Conservation (phyloP, 2,888 invertebrate genomes). For the Eubasilissa splendida region DNA sequence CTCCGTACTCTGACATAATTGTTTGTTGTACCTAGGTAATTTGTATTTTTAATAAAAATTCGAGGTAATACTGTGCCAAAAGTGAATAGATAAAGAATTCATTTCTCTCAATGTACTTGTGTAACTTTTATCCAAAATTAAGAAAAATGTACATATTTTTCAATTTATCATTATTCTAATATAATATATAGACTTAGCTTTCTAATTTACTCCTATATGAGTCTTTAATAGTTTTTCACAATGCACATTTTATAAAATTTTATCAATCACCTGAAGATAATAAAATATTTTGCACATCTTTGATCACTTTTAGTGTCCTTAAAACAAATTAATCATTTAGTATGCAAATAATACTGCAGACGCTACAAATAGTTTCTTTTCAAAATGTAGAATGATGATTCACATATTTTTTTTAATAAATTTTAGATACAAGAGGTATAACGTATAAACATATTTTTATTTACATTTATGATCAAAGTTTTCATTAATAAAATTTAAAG, state of each 20-base stretch:
- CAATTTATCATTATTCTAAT: conserved; percentile 21
- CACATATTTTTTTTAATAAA: no score
- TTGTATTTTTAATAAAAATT: conserved; percentile 1
- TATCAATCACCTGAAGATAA: conserved; percentile 9
- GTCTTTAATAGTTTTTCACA: conserved; percentile 11
- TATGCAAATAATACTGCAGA: no score
- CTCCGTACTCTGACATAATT: neutral
- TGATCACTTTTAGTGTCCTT: neutral
- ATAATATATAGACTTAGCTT: neutral
- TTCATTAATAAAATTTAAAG: no score
- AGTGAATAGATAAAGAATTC: neutral
- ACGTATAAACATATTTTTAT: no score
- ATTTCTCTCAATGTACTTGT: conserved; percentile 26
- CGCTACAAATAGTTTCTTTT: neutral
- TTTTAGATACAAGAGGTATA: no score
- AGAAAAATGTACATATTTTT: conserved; percentile 38
- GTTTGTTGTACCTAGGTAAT: neutral
- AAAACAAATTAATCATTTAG: no score
- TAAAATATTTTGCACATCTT: conserved; percentile 27
- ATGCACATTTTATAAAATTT: conserved; percentile 27
- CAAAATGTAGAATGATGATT: neutral
- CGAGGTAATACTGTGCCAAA: conserved; percentile 35
- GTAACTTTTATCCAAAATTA: conserved; percentile 28
- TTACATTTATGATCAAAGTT: no score
- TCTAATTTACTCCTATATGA: neutral